Base-by-base conservation (phyloP, 2,113 vertebrate genomes). In the Lates calcarifer region DNA sequence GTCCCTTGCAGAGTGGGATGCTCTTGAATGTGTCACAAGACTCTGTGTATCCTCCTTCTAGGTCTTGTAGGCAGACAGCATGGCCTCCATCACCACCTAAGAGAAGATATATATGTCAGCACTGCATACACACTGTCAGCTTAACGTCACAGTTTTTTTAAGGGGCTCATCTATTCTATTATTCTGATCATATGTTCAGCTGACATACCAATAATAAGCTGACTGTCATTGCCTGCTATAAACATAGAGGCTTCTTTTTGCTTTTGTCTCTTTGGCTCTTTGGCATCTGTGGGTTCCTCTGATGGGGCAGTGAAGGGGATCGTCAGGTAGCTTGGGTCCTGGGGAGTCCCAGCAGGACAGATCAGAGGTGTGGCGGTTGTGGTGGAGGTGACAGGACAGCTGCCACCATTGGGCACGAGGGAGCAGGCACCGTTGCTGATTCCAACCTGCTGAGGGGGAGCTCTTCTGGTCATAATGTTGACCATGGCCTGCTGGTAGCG, bases 1-100 rank as follows among this genome's bases (percentile, higher is more conserved):
- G 82, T 79, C 95, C 91, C 77, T 90, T 95, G 90, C 95, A 97
- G 60, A 97, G 95, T 0, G 95, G 94, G n/a, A 85, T 90, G 85
- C 95, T 97, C 83, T 96, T 94, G 7, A 97, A 97, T 3, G 96
- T 96, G 86, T 96, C 94, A 17, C 97, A 97, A 53, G 7, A 77
- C 79, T 95, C 94, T 0, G 96, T 96, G 85, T 0, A 91, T 11
- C 96, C 96, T 69, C 71, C 72, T 51, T 92, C 74, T 26, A 97
- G 93, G 72, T 90, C 90, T 33, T 94, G 91, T 3, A 97, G 87
- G 82, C 79, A 93, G 58, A 97, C 78, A 2, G 95, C 96, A 10
- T 95, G 94, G 12, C 96, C 96, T 6, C 94, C 95, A 0, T 97
- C 95, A 2, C 96, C 96, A 56, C 96, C 96, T 97, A 86, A 22